These are phyloP conservation scores for Kryptolebias marmoratus DNA, from an alignment of 2,113 vertebrate genomes.

Conservation along the genomic window DNA sequence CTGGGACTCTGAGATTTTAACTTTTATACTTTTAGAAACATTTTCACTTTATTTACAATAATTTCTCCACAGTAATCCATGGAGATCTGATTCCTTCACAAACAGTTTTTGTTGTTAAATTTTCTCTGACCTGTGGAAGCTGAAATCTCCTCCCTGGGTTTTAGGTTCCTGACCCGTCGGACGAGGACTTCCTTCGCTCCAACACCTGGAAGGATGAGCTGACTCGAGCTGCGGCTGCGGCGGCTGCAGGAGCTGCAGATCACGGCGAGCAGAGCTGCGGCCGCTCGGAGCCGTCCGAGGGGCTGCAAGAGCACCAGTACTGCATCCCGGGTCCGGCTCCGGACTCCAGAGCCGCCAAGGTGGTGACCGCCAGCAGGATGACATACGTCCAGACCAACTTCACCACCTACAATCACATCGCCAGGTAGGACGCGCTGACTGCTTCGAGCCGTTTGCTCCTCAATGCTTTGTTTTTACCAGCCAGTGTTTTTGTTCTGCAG, in stretches of 20 bases:
- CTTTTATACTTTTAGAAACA: too few species aligned
- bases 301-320: constrained; percentile 65
- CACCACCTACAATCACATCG: constrained; percentile 57
- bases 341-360: neutral
- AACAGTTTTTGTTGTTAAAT: too few species aligned
- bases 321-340: constrained; percentile 30
- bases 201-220: constrained; percentile 40
- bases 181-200: constrained; percentile 32
- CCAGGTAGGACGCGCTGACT: constrained; percentile 36
- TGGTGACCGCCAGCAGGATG: constrained; percentile 6
- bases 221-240: neutral
- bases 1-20: too few species aligned
- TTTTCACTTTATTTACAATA: too few species aligned
- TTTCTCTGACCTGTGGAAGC: too few species aligned
- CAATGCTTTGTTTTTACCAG: rapidly evolving
- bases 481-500: constrained; percentile 15
- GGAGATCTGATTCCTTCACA: too few species aligned
- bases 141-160: neutral
- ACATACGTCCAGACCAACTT: constrained; percentile 49
- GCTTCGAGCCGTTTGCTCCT: too few species aligned
- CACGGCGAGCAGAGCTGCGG: neutral
- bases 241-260: neutral
- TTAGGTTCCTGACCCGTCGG: constrained; percentile 34
- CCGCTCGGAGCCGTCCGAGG: neutral
- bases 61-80: too few species aligned